These are phyloP conservation scores for Actinia tenebrosa DNA, from an alignment of 64 coral and sea anemone species.

Conservation along the genomic window DNA sequence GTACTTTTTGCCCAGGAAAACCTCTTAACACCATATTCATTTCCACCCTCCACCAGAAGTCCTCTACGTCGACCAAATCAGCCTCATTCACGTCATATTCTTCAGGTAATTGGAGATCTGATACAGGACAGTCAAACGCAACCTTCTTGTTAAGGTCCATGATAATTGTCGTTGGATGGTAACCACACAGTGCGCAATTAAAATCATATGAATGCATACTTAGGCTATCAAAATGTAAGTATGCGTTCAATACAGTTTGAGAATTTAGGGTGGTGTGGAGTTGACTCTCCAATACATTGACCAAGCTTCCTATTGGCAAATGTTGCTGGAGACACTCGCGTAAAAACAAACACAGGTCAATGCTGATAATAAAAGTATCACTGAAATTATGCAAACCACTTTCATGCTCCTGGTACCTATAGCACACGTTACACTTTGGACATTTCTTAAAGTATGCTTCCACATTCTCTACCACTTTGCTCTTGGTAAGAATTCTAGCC, in stretches of 20 bases:
- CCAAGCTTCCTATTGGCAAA: constrained; percentile 48
- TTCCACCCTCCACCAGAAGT: constrained; percentile 36
- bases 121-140: constrained; percentile 23
- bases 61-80: constrained; percentile 15
- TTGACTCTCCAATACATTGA: constrained; percentile 24
- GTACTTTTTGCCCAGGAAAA: constrained; percentile 11
- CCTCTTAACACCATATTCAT: constrained; percentile 33
- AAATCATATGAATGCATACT: constrained; percentile 39
- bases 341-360: constrained; percentile 50
- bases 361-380: constrained; percentile 40
- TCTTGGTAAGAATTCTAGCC: constrained; percentile 32
- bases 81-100: neutral
- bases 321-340: constrained; percentile 24
- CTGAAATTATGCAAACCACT: constrained; percentile 17
- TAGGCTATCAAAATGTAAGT: constrained; percentile 51
- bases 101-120: constrained; percentile 21
- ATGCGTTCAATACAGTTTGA: constrained; percentile 41
- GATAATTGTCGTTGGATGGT: constrained; percentile 37
- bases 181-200: constrained; percentile 49
- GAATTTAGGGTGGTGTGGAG: neutral
- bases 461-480: neutral
- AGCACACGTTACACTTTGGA: constrained; percentile 39
- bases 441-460: constrained; percentile 36
- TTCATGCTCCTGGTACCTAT: constrained; percentile 35
- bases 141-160: constrained; percentile 60